Percentiles rank a stretch among this genome's conserved stretches.
These are phyloP conservation scores for Heloderma charlesbogerti DNA, from an alignment of 2,113 vertebrate species.

Conservation along the genomic window DNA sequence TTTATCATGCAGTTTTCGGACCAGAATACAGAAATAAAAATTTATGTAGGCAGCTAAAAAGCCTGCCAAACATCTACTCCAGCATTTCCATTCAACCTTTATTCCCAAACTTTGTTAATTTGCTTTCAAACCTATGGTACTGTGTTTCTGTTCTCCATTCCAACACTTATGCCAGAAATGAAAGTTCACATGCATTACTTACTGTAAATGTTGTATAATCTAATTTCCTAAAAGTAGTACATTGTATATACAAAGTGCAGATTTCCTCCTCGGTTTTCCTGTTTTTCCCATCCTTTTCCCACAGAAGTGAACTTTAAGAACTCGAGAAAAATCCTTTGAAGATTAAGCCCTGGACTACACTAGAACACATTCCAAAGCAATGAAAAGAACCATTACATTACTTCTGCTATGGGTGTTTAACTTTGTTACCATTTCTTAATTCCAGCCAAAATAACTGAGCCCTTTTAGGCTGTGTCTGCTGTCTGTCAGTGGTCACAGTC, in stretches of 20 bases:
- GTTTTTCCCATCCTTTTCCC: not conserved
- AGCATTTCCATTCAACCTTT: not conserved
- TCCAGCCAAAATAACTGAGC: not conserved
- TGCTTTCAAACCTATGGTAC: not conserved
- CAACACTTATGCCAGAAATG: not conserved
- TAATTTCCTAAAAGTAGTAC: not conserved
- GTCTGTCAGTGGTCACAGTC: not conserved
- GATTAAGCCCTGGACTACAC: not conserved
- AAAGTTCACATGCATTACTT: not conserved
- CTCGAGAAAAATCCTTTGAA: not conserved
- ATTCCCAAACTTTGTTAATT: not conserved
- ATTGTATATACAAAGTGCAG: not conserved
- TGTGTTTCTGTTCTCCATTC: not conserved
- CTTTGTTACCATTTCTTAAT: not conserved
- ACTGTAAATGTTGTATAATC: not conserved
- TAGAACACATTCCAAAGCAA: not conserved
- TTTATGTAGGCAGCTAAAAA: not conserved
- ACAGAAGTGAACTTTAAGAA: not conserved
- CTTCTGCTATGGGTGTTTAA: not conserved
- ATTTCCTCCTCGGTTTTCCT: not conserved
- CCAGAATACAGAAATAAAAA: not conserved
- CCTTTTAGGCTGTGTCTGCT: not conserved
- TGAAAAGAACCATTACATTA: constrained; percentile 13
- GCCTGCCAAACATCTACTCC: too few relatives aligned
- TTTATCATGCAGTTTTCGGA: not conserved